phyloP scores from a whole-genome alignment of 2,113 vertebrate genomes.

The Marcusenius ussheri region DNA sequence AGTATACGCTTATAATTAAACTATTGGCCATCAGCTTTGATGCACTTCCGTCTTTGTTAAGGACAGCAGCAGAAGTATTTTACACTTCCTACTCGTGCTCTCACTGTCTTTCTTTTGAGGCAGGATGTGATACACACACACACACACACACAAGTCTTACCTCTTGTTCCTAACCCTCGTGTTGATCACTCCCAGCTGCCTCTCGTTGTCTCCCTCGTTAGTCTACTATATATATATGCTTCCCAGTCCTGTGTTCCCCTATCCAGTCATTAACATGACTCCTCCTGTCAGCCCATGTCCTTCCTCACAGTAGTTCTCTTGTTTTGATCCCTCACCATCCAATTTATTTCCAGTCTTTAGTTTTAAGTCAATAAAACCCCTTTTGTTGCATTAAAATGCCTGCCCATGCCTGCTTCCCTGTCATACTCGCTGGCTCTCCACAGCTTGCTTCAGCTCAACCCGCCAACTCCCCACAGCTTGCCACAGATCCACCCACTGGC shows the following conservation, averaged over 20 bases:
- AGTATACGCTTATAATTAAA: neutral
- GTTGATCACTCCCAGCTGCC: neutral
- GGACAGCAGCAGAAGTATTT: conserved; percentile 3
- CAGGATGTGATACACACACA: too few species aligned
- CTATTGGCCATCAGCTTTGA: neutral
- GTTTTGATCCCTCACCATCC: neutral
- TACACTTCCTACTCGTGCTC: neutral
- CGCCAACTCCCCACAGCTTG: too few species aligned
- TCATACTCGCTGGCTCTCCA: too few species aligned
- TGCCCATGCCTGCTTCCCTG: too few species aligned
- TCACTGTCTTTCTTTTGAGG: neutral
- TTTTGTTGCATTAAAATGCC: neutral
- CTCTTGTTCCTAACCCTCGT: neutral
- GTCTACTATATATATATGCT: neutral
- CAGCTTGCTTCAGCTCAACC: too few species aligned
- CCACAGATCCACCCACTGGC: too few species aligned
- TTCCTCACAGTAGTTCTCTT: neutral
- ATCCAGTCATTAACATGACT: neutral
- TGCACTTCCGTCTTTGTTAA: neutral
- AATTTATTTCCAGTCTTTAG: neutral
- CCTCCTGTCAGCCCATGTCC: neutral
- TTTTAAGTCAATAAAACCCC: neutral
- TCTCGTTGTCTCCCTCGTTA: neutral
- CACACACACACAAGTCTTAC: neutral
- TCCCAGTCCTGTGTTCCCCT: neutral